Conservation (phyloP, 2,797 vertebrate species). For the Triplophysa yarkandensis region DNA sequence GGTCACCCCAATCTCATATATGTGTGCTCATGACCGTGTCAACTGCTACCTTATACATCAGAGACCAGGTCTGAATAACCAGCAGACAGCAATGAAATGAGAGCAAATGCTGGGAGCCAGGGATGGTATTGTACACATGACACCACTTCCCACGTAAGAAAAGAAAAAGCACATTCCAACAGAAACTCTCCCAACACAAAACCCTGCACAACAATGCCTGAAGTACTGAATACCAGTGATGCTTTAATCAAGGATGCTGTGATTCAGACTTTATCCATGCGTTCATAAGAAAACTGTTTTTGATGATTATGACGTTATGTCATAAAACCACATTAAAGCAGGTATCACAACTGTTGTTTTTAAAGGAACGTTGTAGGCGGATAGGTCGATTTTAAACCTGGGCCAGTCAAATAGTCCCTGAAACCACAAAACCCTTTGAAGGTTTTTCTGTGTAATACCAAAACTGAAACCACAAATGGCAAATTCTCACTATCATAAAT, state of each 20-base stretch:
- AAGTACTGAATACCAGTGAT: neutral
- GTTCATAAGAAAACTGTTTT: slow-evolving; percentile 25
- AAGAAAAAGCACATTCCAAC: slow-evolving; percentile 41
- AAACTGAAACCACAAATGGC: slow-evolving; percentile 49
- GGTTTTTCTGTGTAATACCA: slow-evolving; percentile 36
- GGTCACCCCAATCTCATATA: slow-evolving; percentile 35
- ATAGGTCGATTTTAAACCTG: neutral
- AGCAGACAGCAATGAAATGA: slow-evolving; percentile 37
- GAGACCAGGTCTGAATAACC: slow-evolving; percentile 26
- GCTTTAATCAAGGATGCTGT: neutral
- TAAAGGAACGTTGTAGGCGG: slow-evolving; percentile 1
- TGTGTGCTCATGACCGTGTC: slow-evolving; percentile 28
- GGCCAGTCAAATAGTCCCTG: neutral
- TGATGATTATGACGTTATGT: neutral
- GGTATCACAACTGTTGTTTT: slow-evolving; percentile 11
- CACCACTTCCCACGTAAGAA: slow-evolving; percentile 45
- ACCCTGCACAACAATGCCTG: neutral
- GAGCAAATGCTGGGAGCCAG: slow-evolving; percentile 53
- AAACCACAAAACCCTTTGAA: slow-evolving; percentile 46
- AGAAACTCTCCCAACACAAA: slow-evolving; percentile 37
- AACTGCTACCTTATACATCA: slow-evolving; percentile 16
- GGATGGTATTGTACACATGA: slow-evolving; percentile 44
- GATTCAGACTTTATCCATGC: neutral
- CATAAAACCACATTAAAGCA: slow-evolving; percentile 9
- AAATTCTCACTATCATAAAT: slow-evolving; percentile 41